Base-by-base conservation (phyloP, 2,888 invertebrate genomes). In the Troides oblongomaculatus region DNA sequence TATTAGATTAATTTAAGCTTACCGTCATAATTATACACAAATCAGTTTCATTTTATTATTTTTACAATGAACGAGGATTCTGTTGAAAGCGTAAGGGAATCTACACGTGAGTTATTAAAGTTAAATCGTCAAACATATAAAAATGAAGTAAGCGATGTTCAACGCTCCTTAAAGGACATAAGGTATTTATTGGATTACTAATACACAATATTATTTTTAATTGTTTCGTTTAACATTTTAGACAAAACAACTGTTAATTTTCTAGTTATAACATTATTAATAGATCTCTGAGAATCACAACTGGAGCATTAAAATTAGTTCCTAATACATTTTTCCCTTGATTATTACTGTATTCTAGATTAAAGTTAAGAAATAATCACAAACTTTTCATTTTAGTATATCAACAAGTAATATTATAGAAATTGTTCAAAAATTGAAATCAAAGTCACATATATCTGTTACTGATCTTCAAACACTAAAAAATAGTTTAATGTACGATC, bases 401-500 rank as follows among this genome's bases (percentile, higher is more conserved):
- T 73, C 81, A 50, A 21, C 76, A 50, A 78, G 81, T 17, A 77
- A 76, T 66, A 76, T 90, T 17, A 21, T 72, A 4, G 69, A 78
- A 7, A 83, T 92, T 73, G 82, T 84, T 3, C 81, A 81, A 23
- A 88, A 83, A 69, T 72, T 93, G n/a, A 92, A 89, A 76, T 82
- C 79, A 0, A 91, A 88, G 69, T 76, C 84, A 0, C 66, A 77
- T 0, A 72, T 90, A 0, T 74, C 80, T 1, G 73, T 75, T 3
- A 36, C 75, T 1, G 88, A 90, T 66, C 80, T 93, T 7, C 78
- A 80, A 39, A 76, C 72, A 1, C 73, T 93, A 23, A 91, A 90
- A 73, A 89, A 89, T 81, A 79, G 81, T 36, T 76, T 92, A 8
- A 81, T 89, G 64, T 83, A 93, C 76, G 87, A 90, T 69, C 81